phyloP scores from a whole-genome alignment of 2,113 vertebrate genomes.

The Pelobates fuscus region DNA sequence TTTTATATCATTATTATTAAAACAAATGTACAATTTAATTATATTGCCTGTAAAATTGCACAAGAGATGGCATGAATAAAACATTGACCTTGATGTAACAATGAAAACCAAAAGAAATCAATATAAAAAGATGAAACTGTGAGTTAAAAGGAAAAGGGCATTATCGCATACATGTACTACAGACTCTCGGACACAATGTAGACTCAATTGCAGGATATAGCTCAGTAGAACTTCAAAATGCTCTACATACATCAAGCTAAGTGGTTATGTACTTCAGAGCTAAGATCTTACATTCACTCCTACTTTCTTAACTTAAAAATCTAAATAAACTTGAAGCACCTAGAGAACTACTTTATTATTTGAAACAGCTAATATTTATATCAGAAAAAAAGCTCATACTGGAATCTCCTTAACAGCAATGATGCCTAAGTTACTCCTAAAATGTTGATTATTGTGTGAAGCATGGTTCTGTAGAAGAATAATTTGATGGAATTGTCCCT shows the following conservation, averaged over 20 bases:
- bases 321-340: neutral
- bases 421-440: no score
- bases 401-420: no score
- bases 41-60: neutral
- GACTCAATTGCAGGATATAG: neutral
- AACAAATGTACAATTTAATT: neutral
- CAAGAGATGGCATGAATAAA: neutral
- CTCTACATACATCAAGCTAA: slow-evolving; percentile 8
- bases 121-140: neutral
- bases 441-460: no score
- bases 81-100: neutral
- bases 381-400: no score
- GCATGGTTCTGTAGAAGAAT: no score
- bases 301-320: neutral
- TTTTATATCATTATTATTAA: no score
- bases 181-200: neutral
- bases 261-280: slow-evolving; percentile 4
- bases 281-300: slow-evolving; percentile 4
- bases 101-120: slow-evolving; percentile 10
- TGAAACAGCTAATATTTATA: neutral
- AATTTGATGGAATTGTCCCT: no score
- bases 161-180: neutral
- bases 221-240: neutral
- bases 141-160: neutral
- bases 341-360: neutral